Percentiles rank a stretch among this genome's conserved stretches.
Evolutionary conservation across 2,113 vertebrate genomes (phyloP).

Genomic region (Phalacrocorax aristotelis): DNA sequence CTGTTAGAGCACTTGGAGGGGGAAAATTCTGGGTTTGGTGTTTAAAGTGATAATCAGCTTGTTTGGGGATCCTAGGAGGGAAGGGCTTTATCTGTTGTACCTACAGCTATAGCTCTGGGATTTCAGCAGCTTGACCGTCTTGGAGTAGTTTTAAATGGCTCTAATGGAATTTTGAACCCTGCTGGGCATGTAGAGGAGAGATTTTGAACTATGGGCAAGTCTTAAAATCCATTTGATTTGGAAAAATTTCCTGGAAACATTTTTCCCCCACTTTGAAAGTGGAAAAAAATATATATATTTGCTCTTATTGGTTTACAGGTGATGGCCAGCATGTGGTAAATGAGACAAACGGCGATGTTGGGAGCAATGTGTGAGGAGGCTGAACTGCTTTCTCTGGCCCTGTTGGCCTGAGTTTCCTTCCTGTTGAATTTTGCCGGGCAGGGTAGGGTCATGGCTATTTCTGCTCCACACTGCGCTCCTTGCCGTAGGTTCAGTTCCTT

Average conservation of each 20-base stretch:
- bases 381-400: neutral
- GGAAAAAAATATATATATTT: neutral
- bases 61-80: neutral
- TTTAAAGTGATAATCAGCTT: too few species aligned
- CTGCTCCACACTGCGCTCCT: too few species aligned
- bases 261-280: neutral
- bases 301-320: neutral
- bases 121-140: neutral
- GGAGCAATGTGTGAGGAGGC: neutral
- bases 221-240: neutral
- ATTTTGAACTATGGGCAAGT: neutral
- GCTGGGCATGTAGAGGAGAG: neutral
- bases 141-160: neutral
- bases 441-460: fast-evolving
- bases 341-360: too few species aligned
- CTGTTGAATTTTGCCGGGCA: neutral
- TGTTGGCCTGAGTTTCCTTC: too few species aligned
- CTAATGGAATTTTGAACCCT: neutral
- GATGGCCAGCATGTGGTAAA: neutral
- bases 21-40: neutral
- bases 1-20: neutral
- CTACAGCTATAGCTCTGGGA: neutral
- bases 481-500: too few species aligned
- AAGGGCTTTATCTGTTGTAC: neutral
- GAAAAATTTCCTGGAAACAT: too few species aligned